Evolutionary conservation across 2,888 invertebrate genomes (phyloP).

Genomic region (Caenorhabditis becei): DNA sequence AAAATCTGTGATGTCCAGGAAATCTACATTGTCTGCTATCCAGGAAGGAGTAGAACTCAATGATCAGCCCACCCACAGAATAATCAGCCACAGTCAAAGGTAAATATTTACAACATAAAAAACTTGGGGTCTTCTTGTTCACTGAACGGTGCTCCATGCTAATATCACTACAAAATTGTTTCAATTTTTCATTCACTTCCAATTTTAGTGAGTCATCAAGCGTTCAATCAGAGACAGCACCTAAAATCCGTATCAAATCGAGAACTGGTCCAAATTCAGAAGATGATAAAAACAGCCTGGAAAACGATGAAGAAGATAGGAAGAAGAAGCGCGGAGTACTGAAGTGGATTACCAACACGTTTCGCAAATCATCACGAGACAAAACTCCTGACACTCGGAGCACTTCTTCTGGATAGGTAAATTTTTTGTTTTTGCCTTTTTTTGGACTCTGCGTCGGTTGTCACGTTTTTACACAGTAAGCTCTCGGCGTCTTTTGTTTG

Average conservation of each 20-base stretch:
- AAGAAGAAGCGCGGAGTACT: slow-evolving; percentile 64
- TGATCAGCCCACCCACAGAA: slow-evolving; percentile 26
- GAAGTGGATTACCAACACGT: slow-evolving; percentile 66
- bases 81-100: slow-evolving; percentile 47
- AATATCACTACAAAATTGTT: no score
- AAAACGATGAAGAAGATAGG: slow-evolving; percentile 32
- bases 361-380: slow-evolving; percentile 57
- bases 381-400: slow-evolving; percentile 57
- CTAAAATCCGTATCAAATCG: slow-evolving; percentile 16
- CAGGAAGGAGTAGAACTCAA: slow-evolving; percentile 75
- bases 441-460: not conserved
- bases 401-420: slow-evolving; percentile 65
- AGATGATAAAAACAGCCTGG: not conserved
- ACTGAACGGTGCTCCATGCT: no score
- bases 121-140: no score
- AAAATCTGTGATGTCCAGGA: slow-evolving; percentile 62
- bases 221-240: slow-evolving; percentile 28
- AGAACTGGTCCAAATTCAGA: slow-evolving; percentile 35
- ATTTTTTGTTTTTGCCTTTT: slow-evolving; percentile 18
- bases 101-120: not conserved
- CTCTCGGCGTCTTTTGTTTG: not conserved
- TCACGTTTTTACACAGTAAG: not conserved
- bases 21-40: slow-evolving; percentile 71
- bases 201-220: slow-evolving; percentile 56
- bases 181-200: no score